phyloP scores from a whole-genome alignment of 2,113 vertebrate species.

The Limnothrissa miodon region DNA sequence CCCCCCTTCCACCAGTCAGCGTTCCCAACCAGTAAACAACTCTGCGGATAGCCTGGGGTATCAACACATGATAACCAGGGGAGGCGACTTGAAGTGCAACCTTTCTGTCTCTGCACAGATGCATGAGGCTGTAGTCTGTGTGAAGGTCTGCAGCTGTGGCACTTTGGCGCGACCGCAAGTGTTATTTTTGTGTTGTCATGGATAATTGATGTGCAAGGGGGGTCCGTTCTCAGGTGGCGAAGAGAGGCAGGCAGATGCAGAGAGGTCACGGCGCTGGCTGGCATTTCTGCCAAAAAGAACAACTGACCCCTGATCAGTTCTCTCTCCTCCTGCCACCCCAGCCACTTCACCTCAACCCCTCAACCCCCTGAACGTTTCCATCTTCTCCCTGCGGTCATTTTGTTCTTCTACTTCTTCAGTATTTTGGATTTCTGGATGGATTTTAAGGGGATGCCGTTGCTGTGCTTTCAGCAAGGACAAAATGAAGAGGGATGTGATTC shows the following conservation, averaged over 20 bases:
- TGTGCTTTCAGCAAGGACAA: conserved; percentile 7
- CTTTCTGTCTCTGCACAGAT: not conserved
- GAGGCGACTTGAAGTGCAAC: not conserved
- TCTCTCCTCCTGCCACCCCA: not conserved
- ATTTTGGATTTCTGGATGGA: not conserved
- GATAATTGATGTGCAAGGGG: conserved; percentile 45
- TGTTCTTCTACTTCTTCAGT: too few species aligned
- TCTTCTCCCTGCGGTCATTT: conserved; percentile 33
- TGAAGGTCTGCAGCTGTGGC: conserved; percentile 5
- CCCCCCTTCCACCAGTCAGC: too few species aligned
- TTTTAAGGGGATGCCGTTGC: conserved; percentile 20
- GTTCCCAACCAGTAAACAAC: not conserved
- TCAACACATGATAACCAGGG: not conserved
- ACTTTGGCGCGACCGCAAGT: not conserved
- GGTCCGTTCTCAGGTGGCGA: conserved; percentile 46
- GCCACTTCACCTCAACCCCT: not conserved
- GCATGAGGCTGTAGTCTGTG: conserved; percentile 4
- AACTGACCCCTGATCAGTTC: conserved; percentile 41
- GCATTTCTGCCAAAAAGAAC: conserved; percentile 52
- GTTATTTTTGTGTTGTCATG: conserved; percentile 32
- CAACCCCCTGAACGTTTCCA: not conserved
- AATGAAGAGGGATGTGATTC: not conserved
- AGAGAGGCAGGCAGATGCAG: conserved; percentile 52
- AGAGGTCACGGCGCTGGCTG: conserved; percentile 60
- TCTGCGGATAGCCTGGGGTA: not conserved